Base-by-base conservation (phyloP, 2,113 vertebrate genomes). In the Apteryx mantelli region DNA sequence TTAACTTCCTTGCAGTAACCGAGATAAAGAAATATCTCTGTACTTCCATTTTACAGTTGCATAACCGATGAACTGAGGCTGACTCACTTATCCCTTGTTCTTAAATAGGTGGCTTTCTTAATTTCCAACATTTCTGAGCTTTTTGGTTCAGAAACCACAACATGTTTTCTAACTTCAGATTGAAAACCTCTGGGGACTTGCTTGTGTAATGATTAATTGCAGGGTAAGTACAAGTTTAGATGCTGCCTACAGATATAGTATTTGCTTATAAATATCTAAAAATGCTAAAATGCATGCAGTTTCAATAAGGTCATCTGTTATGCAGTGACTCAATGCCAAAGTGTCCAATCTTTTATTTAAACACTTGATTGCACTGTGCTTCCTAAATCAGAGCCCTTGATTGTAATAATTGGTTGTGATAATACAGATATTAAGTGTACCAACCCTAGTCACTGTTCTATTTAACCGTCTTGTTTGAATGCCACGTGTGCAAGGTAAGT, bases 401-500 rank as follows among this genome's bases (percentile, higher is more conserved):
- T 81, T 94, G 32, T 66, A 85, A 89, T 74, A 95, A 89, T 83
- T 91, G 66, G 70, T 70, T 61, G 46, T 84, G 44, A 70, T 91
- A 79, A 46, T 48, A 64, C 16, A 34, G 65, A 50, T 13, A 83
- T 75, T 66, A 73, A 40, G 44, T 69, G 38, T 93, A 84, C 66
- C 71, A 97, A 74, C 19, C 8, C 17, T 44, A 71, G 52, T 22
- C 25, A 52, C 79, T 86, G 30, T 69, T 89, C 44, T 84, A 9
- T 91, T n/a, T 93, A 91, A 66, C 36, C 64, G 87, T 48, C 60
- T 40, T 89, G 86, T 60, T 93, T 69, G 13, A 88, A 92, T 93
- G 78, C 61, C 85, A 95, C 70, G 52, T 76, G 61, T 94, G 24
- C 82, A 91, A 82, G 48, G 73, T 68, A 92, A 95, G 80, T 86